phyloP scores from a whole-genome alignment of 1,140 invertebrate genomes.

The Halyomorpha halys region DNA sequence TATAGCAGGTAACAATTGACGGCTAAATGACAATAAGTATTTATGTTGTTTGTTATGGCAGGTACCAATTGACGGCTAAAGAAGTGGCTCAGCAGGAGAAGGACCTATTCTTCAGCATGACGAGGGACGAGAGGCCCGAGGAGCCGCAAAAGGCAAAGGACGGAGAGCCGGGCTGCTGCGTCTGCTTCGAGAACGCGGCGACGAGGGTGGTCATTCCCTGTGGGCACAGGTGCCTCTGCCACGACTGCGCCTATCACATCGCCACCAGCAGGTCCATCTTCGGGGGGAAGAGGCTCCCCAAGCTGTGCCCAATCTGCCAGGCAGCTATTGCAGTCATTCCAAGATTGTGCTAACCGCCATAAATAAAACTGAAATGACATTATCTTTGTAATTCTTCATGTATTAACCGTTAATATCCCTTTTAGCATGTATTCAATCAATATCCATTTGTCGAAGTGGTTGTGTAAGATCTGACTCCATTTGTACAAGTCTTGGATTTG shows the following conservation, averaged over 20 bases:
- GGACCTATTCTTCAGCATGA: constrained; percentile 2
- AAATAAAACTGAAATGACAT: not conserved
- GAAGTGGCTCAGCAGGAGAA: constrained; percentile 2
- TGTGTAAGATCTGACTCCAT: too few relatives aligned
- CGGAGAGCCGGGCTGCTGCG: constrained; percentile 10
- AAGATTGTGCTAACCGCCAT: not conserved
- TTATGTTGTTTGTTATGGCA: not conserved
- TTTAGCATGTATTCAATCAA: too few relatives aligned
- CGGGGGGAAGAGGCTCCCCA: not conserved
- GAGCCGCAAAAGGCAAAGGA: not conserved
- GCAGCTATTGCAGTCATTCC: constrained; percentile 7
- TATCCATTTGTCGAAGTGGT: too few relatives aligned
- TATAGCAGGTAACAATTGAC: too few relatives aligned
- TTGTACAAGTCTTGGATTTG: too few relatives aligned
- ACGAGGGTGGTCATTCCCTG: constrained; percentile 15
- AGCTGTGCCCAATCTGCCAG: constrained; percentile 18
- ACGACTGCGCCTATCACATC: not conserved
- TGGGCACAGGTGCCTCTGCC: constrained; percentile 10
- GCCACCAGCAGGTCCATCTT: constrained; percentile 16
- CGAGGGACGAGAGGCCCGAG: not conserved
- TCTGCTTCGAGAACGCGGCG: constrained; percentile 8
- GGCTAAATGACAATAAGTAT: too few relatives aligned
- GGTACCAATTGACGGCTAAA: not conserved
- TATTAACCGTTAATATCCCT: too few relatives aligned
- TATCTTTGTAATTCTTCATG: too few relatives aligned